Base-by-base conservation (phyloP, 2,113 vertebrate species). In the Balaenoptera acutorostrata region DNA sequence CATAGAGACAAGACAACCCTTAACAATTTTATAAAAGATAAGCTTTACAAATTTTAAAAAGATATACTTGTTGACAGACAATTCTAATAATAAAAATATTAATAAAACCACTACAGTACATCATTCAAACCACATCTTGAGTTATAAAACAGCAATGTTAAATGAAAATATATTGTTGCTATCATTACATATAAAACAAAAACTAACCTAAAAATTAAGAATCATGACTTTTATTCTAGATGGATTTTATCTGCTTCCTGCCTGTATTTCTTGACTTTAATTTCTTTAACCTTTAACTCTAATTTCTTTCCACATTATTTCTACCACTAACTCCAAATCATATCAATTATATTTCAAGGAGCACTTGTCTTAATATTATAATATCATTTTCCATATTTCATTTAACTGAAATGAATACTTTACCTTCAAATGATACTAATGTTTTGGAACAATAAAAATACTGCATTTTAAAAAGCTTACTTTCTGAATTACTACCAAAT, bases 361-460 rank as follows among this genome's bases (percentile, higher is more conserved):
- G 8, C 9, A 55, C 57, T 27, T 93, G 72, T 90, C 29, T 23
- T 66, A 96, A 46, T 83, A 88, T 36, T 72, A n/a, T 41, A 86
- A 20, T 64, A 52, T 10, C 11, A 84, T n/a, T 88, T 69, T 61
- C 20, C 21, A 82, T 27, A 82, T 89, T 95, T 95, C 68, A 87
- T 59, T 93, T 93, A 86, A 88, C n/a, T 77, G 18, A 97, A 93
- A 91, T 55, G 14, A 96, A 90, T 36, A 61, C 10, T 92, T 94
- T 94, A 81, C 25, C 41, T 94, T 88, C 55, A 86, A 96, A 6
- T 59, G 39, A 44, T 71, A 49, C 21, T 78, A 93, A 85, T 82
- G 63, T 74, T 93, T 93, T 74, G 8, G 10, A 91, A 90, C n/a
- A 85, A 72, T 27, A 87, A 96, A 89, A 96, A 68, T 63, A 68